A percentile compares a stretch with the other conserved stretches of the same genome.
phyloP scores from a whole-genome alignment of 2,888 invertebrate genomes.

The Coelogynopora nodosa region DNA sequence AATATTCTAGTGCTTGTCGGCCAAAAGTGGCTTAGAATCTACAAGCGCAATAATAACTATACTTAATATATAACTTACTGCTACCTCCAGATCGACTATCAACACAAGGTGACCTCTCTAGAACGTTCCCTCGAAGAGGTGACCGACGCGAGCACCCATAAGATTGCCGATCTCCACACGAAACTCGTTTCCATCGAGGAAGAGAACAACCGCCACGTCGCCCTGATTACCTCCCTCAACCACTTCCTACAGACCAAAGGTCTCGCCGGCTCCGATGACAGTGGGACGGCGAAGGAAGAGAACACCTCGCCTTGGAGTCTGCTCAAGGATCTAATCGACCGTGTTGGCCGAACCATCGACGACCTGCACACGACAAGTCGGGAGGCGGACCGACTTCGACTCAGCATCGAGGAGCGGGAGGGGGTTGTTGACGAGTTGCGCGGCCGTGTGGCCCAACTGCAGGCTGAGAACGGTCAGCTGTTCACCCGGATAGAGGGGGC shows the following conservation, averaged over 20 bases:
- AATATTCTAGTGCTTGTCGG: no score
- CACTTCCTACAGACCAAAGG: background rate
- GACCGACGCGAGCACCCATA: background rate
- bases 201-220: background rate
- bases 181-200: background rate
- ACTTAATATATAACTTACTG: no score
- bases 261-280: background rate
- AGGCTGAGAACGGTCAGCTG: background rate
- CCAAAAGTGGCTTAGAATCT: no score
- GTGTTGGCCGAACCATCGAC: background rate
- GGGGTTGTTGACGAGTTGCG: background rate
- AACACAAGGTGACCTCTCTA: background rate
- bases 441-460: background rate
- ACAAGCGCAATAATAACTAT: no score
- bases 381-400: background rate
- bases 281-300: no score
- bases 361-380: background rate
- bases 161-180: background rate
- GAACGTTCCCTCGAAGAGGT: constrained; percentile 12
- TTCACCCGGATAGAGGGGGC: background rate
- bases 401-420: background rate
- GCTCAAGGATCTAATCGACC: background rate
- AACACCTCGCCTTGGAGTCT: background rate
- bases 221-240: background rate
- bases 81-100: background rate